Conservation (phyloP, 2,888 invertebrate species). For the Cantharis lateralis region DNA sequence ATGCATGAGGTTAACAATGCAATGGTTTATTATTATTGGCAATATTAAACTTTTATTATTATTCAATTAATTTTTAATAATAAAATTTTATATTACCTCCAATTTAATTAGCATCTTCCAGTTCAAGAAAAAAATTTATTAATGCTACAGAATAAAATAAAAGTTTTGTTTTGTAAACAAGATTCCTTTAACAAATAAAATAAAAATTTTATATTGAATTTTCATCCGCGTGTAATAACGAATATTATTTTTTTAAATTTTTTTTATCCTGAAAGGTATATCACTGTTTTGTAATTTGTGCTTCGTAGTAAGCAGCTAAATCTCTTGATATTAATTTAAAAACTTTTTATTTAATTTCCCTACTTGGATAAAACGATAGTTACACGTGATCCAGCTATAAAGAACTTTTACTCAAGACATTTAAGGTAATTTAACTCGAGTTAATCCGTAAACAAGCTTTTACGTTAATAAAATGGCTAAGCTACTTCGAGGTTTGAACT, state of each 20-base stretch:
- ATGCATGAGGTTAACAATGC: no score
- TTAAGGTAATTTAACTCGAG: background rate
- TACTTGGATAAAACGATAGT: background rate
- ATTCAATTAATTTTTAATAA: no score
- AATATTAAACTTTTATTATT: no score
- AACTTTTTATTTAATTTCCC: background rate
- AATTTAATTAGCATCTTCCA: no score
- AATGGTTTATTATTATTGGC: no score
- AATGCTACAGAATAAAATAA: background rate
- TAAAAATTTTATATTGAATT: background rate
- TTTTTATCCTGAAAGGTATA: background rate
- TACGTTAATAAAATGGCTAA: background rate
- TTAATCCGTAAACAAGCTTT: background rate
- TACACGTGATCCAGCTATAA: background rate
- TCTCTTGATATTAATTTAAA: background rate
- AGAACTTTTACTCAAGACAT: background rate
- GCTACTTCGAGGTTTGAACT: background rate
- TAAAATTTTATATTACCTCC: no score
- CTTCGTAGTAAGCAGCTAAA: background rate
- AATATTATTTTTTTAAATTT: background rate
- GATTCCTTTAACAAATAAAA: background rate
- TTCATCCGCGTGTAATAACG: background rate
- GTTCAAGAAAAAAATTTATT: background rate
- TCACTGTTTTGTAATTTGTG: background rate
- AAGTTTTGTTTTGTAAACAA: background rate